Conservation (phyloP, 2,888 invertebrate species). For the Amphipyra berbera region DNA sequence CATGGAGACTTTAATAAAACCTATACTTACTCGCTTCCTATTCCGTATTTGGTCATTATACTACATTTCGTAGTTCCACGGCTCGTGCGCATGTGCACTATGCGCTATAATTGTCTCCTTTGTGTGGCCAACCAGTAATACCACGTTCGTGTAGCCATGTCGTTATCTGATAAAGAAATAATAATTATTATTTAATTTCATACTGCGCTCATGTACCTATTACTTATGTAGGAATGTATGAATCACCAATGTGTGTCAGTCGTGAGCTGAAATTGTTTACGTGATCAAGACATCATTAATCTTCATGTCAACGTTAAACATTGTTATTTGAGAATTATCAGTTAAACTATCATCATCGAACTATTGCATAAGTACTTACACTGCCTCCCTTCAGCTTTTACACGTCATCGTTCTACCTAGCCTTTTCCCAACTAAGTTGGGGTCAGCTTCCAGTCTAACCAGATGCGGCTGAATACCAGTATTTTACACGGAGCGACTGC, state of each 20-base stretch:
- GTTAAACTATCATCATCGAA: neutral
- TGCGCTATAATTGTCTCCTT: constrained; percentile 32
- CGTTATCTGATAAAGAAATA: constrained; percentile 48
- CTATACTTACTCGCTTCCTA: no score
- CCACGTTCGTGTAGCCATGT: constrained; percentile 33
- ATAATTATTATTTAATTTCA: constrained; percentile 43
- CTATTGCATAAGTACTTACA: no score
- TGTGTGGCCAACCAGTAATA: constrained; percentile 40
- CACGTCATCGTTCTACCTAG: no score
- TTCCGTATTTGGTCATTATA: no score
- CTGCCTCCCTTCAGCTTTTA: no score
- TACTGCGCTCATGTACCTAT: constrained; percentile 17
- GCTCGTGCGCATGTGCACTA: constrained; percentile 11
- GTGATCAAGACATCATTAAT: neutral
- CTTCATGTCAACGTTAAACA: neutral
- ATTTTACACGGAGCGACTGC: no score
- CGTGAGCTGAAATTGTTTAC: constrained; percentile 32
- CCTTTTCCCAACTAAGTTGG: no score
- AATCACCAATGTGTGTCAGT: constrained; percentile 29
- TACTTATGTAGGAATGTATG: constrained; percentile 16
- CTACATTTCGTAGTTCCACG: constrained; percentile 4
- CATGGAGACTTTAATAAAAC: no score
- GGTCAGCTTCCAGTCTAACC: no score
- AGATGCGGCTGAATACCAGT: no score
- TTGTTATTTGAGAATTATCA: neutral